These are phyloP conservation scores for Sorex fumeus DNA, from an alignment of 2,113 vertebrate genomes.

Conservation along the genomic window DNA sequence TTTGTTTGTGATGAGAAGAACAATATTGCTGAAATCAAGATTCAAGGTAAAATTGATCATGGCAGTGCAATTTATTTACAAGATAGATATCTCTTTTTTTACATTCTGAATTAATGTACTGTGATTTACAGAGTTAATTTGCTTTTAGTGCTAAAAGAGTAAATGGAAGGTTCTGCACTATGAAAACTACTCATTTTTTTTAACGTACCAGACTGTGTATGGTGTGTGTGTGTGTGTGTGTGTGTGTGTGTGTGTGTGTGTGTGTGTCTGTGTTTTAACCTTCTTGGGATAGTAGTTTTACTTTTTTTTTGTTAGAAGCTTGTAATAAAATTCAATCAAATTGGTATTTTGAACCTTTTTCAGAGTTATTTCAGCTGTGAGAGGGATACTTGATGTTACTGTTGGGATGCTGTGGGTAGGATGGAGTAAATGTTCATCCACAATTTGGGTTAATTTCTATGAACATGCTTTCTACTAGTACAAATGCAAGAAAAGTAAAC, in stretches of 20 bases:
- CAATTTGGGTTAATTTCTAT: neutral
- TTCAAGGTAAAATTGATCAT: constrained; percentile 91
- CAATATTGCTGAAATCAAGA: constrained; percentile 96
- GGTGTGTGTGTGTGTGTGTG: too few relatives aligned
- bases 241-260: too few relatives aligned
- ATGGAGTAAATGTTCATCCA: neutral
- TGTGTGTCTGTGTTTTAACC: too few relatives aligned
- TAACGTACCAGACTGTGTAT: neutral
- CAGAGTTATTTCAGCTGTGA: neutral
- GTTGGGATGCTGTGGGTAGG: neutral
- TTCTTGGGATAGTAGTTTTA: too few relatives aligned
- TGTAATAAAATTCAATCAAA: neutral
- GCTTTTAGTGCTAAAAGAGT: too few relatives aligned
- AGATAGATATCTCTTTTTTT: neutral
- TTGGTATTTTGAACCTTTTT: neutral
- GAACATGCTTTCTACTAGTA: neutral
- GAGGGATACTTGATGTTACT: neutral
- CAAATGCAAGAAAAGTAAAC: neutral
- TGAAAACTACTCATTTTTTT: constrained; percentile 30
- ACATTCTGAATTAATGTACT: neutral
- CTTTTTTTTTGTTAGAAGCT: too few relatives aligned
- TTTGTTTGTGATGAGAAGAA: constrained; percentile 92
- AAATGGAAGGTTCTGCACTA: neutral
- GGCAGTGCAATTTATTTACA: constrained; percentile 11
- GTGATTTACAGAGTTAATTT: neutral